These are phyloP conservation scores for Gymnocephalus cernua DNA, from an alignment of 2,113 vertebrate species.

Conservation along the genomic window DNA sequence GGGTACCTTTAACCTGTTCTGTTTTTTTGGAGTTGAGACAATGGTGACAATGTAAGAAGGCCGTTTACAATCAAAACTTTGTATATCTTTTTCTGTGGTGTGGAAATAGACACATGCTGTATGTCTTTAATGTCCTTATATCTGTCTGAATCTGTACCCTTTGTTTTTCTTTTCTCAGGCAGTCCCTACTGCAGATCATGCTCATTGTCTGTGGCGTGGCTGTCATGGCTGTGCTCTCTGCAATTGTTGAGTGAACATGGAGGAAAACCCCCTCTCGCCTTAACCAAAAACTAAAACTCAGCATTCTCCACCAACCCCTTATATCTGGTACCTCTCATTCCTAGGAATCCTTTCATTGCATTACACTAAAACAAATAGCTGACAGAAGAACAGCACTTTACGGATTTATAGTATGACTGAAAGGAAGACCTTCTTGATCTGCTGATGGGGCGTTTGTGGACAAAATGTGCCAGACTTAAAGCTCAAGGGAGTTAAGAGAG, in stretches of 20 bases:
- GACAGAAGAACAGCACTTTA: conserved; percentile 64
- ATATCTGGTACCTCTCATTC: conserved; percentile 19
- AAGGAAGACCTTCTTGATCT: conserved; percentile 2
- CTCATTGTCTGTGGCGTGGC: conserved; percentile 91
- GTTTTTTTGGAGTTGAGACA: neutral
- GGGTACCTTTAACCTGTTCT: neutral
- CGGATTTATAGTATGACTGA: conserved; percentile 8
- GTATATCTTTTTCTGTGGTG: neutral
- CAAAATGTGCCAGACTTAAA: conserved; percentile 46
- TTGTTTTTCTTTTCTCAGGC: conserved; percentile 78
- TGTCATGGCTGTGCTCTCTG: conserved; percentile 92
- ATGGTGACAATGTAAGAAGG: neutral
- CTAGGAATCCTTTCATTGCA: neutral
- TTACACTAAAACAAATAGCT: conserved; percentile 14
- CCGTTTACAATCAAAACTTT: neutral
- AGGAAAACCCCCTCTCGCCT: conserved; percentile 6
- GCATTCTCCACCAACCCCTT: neutral
- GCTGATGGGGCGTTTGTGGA: conserved; percentile 35
- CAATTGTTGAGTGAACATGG: conserved; percentile 84
- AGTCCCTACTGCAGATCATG: conserved; percentile 91
- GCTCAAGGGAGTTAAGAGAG: conserved; percentile 4
- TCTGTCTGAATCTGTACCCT: conserved; percentile 6
- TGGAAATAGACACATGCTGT: neutral
- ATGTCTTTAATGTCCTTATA: conserved; percentile 3
- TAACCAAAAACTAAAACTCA: conserved; percentile 40